phyloP scores from a whole-genome alignment of 2,113 vertebrate genomes.

The Aphyosemion australe region DNA sequence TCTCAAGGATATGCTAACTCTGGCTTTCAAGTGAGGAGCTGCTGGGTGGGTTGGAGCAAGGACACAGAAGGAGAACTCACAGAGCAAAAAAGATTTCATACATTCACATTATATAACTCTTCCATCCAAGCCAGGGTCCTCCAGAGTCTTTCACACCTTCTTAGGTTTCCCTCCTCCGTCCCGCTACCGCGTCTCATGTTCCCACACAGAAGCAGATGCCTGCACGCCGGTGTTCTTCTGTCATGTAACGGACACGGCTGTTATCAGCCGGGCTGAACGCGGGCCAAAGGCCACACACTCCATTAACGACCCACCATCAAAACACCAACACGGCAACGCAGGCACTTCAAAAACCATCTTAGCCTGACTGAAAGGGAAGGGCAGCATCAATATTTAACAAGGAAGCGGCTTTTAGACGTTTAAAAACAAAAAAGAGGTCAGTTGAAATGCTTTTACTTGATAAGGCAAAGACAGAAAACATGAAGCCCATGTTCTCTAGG shows the following conservation, averaged over 20 bases:
- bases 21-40: slow-evolving; percentile 46
- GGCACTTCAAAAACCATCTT: slow-evolving; percentile 38
- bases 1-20: slow-evolving; percentile 68
- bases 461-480: slow-evolving; percentile 26
- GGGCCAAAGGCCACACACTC: slow-evolving; percentile 47
- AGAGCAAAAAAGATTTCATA: slow-evolving; percentile 35
- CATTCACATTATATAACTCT: slow-evolving; percentile 31
- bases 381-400: slow-evolving; percentile 70
- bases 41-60: slow-evolving; percentile 48
- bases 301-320: slow-evolving; percentile 44
- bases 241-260: slow-evolving; percentile 41
- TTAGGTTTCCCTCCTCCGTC: not conserved
- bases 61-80: slow-evolving; percentile 42
- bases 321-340: slow-evolving; percentile 61
- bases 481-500: not conserved
- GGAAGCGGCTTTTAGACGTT: slow-evolving; percentile 56
- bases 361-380: slow-evolving; percentile 53
- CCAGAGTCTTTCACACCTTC: slow-evolving; percentile 39
- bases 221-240: slow-evolving; percentile 7
- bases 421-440: not conserved
- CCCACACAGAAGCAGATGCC: slow-evolving; percentile 29
- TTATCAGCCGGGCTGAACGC: slow-evolving; percentile 39
- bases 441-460: slow-evolving; percentile 46
- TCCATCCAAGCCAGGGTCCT: slow-evolving; percentile 24
- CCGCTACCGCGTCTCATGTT: slow-evolving; percentile 1